Conservation (phyloP, 92 coral and sea anemone species). For the Porites divaricata region DNA sequence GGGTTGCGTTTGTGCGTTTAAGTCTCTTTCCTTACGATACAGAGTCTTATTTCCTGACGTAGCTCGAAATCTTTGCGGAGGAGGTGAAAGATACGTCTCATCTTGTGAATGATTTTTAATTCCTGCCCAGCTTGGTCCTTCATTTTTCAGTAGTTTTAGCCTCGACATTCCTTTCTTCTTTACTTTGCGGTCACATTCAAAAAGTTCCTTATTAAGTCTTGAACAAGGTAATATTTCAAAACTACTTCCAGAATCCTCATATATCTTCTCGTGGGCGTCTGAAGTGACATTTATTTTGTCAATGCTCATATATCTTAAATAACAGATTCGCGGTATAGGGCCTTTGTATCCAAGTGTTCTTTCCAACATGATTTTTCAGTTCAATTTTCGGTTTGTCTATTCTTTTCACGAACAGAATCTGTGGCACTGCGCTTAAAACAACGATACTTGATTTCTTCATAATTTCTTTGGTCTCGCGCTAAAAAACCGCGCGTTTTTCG, state of each 20-base stretch:
- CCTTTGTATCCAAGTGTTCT: constrained; percentile 18
- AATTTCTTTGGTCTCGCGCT: too few relatives aligned
- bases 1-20: too few relatives aligned
- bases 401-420: too few relatives aligned
- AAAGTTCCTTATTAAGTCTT: too few relatives aligned
- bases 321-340: constrained; percentile 46
- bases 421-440: too few relatives aligned
- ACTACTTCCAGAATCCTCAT: not conserved
- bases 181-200: not conserved
- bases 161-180: not conserved
- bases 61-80: constrained; percentile 2
- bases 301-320: constrained; percentile 65
- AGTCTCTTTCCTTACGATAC: too few relatives aligned
- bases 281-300: constrained; percentile 29
- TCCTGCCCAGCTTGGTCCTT: not conserved
- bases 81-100: constrained; percentile 2
- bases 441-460: too few relatives aligned
- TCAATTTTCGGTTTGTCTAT: not conserved
- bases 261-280: not conserved
- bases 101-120: not conserved
- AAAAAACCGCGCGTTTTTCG: too few relatives aligned
- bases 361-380: constrained; percentile 4
- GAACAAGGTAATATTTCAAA: not conserved
- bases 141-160: not conserved
- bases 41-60: not conserved